A percentile compares a stretch with the other conserved stretches of the same genome.
These are phyloP conservation scores for Lepus timidus DNA, from an alignment of 2,113 vertebrate genomes.

Conservation along the genomic window DNA sequence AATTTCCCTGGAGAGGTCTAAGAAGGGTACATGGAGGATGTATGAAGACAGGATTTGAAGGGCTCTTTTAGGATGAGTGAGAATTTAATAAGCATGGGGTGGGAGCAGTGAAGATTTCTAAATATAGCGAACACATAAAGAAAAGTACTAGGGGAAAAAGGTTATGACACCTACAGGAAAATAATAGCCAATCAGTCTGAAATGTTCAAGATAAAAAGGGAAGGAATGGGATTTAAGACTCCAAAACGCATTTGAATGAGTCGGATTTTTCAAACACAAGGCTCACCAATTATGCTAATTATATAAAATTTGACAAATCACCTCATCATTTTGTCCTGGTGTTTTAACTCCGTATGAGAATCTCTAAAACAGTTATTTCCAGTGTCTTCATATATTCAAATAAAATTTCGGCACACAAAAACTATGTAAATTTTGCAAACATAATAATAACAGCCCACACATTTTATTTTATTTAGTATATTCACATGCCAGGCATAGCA, in stretches of 20 bases:
- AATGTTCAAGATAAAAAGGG: neutral
- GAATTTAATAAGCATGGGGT: neutral
- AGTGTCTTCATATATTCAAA: neutral
- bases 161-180: neutral
- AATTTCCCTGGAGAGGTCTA: neutral
- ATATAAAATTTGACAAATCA: constrained; percentile 36
- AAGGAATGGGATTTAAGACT: neutral
- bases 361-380: constrained; percentile 37
- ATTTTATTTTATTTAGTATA: constrained; percentile 13
- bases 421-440: constrained; percentile 3
- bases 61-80: neutral
- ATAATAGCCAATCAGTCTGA: neutral
- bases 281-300: constrained; percentile 28
- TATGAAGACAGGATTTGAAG: neutral
- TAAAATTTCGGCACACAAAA: neutral
- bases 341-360: neutral
- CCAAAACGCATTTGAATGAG: constrained; percentile 30
- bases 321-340: neutral
- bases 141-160: neutral
- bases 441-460: neutral
- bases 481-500: neutral
- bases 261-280: constrained; percentile 17
- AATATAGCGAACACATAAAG: neutral
- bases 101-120: neutral
- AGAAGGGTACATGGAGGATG: neutral